Percentiles rank a stretch among this genome's conserved stretches.
Conservation (phyloP, 2,888 invertebrate species). For the Malthinus seriepunctatus region DNA sequence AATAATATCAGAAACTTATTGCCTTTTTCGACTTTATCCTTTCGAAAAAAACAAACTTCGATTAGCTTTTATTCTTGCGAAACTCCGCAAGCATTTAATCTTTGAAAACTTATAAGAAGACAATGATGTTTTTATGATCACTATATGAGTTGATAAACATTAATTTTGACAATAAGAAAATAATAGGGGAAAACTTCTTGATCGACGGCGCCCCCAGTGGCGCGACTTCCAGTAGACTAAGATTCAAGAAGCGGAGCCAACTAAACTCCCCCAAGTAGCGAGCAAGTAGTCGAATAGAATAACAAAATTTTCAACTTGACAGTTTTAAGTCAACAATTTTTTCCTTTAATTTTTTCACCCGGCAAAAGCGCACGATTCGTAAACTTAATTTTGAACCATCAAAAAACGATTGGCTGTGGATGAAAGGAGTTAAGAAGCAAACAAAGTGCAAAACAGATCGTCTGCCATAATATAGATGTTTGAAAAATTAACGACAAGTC, state of each 20-base stretch:
- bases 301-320: not conserved
- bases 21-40: not conserved
- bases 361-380: not conserved
- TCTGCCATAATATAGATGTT: slow-evolving; percentile 31
- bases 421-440: slow-evolving; percentile 19
- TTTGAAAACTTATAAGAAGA: not conserved
- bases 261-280: not conserved
- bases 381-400: not conserved
- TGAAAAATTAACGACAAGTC: slow-evolving; percentile 49
- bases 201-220: slow-evolving; percentile 42
- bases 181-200: slow-evolving; percentile 7
- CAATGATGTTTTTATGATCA: slow-evolving; percentile 1
- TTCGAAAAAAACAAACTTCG: not conserved
- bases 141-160: slow-evolving; percentile 4
- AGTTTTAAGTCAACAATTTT: slow-evolving; percentile 4
- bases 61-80: not conserved
- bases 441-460: slow-evolving; percentile 29
- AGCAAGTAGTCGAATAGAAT: not conserved
- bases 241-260: slow-evolving; percentile 44
- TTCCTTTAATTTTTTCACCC: not conserved
- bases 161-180: slow-evolving; percentile 8
- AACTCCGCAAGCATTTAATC: too few species aligned
- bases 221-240: slow-evolving; percentile 45
- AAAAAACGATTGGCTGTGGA: not conserved
- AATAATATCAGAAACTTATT: not conserved